Evolutionary conservation across 2,797 vertebrate species (phyloP), one percentile per base, ranked within the genome.

Genomic region (Enoplosus armatus): DNA sequence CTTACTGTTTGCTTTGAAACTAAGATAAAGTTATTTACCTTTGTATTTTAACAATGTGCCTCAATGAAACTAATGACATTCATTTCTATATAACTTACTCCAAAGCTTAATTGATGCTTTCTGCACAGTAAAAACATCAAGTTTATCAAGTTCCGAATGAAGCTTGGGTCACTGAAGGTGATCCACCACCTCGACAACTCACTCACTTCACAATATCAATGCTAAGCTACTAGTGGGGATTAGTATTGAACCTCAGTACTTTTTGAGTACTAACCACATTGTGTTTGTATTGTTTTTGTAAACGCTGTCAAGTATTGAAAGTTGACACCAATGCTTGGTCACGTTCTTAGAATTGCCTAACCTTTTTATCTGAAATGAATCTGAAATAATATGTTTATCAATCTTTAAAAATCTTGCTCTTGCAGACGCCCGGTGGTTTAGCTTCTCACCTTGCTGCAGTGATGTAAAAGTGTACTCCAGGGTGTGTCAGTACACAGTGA

Each of bases 191-290:
- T 55, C 29, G 11, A 33, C 18, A 37, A 45, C 43, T 48, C 18
- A 48, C 27, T 24, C 35, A 47, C 55, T 59, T 12, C 56, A 63
- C 58, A 63, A 31, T 68, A 48, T 56, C 14, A 59, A 22, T 59
- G 11, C 45, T 48, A 20, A 55, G 37, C 20, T 31, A 33, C 15
- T 39, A 35, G 24, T 47, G 18, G 15, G 33, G 41, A 31, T 29
- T 16, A 39, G 8, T 60, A 18, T 18, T 26, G n/a, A 41, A 37
- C 70, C 31, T 73, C 45, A 47, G n/a, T 51, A 24, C 48, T 24
- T 50, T 47, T 8, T 45, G 18, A 45, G 16, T 45, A 45, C 7
- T 63, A 27, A 37, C 48, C 3, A 8, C 20, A 33, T 31, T 27
- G 39, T 35, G n/a, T 31, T 41, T 41, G 18, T 16, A n/a, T 5